Evolutionary conservation across 2,888 invertebrate genomes (phyloP), one percentile per base, ranked within the genome.

Genomic region (Sphaeridia pumilis): DNA sequence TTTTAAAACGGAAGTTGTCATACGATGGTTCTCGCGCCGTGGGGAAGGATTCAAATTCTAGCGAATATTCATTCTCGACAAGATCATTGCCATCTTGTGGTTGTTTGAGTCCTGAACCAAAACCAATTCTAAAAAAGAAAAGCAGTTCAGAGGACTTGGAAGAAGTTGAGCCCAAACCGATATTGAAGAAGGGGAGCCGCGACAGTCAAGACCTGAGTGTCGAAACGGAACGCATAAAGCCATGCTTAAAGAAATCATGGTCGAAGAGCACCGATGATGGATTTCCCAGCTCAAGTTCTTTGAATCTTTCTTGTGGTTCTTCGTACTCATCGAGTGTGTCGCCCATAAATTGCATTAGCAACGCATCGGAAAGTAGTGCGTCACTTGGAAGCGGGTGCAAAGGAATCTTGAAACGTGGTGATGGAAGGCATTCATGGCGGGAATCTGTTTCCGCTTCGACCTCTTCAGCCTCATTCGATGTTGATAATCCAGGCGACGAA

Each of bases 81-180:
- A 53, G 55, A 17, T 60, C 60, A 5, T 50, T 58, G 31, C 46
- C 51, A 24, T 43, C 54, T 10, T 57, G 54, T 49, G 58, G 51
- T 21, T 55, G 55, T 26, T 34, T 53, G 21, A 58, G 58, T 34
- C 60, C 58, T n/a, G 62, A 62, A 38, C 60, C 60, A 26, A 62
- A 60, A 38, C 60, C 62, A 21, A 60, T 62, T 34, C 44, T 60
- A 12, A 62, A 62, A 50, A 62, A 62, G 44, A 62, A 62, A 45
- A 58, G 58, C 3, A 60, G 60, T 49, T 60, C 60, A 4, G 62
- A 62, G 34, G 62, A 62, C 46, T 57, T 62, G 17, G 60, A 60
- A 26, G 62, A 62, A 46, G 35, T 49, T 4, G 62, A 62, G 27
- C 60, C 62, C n/a, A 58, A 59, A 44, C 62, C 62, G 17, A 62